Percentiles rank a stretch among this genome's conserved stretches.
Evolutionary conservation across 2,113 vertebrate species (phyloP).

Genomic region (Pteropus alecto): DNA sequence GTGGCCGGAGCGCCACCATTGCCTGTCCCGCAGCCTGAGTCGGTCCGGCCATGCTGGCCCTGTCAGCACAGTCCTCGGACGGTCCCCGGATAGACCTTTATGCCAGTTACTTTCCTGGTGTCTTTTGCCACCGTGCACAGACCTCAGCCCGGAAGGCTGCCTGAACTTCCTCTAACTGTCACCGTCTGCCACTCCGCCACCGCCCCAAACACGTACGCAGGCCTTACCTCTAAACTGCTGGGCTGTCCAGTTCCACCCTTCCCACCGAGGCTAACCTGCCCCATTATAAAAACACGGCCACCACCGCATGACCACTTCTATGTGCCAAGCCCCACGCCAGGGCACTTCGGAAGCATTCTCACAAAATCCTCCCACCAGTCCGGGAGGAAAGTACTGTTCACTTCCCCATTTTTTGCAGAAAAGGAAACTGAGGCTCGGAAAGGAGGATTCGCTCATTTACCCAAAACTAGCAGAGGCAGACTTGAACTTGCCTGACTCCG

Average conservation of each 20-base stretch:
- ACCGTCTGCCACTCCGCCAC: accelerated
- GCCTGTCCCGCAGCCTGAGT: neutral
- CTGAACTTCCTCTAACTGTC: neutral
- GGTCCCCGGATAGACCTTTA: neutral
- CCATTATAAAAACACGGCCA: neutral
- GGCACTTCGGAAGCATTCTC: no score
- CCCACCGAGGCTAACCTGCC: neutral
- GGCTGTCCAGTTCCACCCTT: neutral
- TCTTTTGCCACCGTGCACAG: neutral
- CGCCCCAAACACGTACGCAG: neutral
- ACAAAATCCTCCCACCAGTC: neutral
- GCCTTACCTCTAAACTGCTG: neutral
- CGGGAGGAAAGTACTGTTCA: neutral
- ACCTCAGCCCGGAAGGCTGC: neutral
- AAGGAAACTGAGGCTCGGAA: neutral
- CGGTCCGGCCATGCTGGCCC: accelerated
- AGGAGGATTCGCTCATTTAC: neutral
- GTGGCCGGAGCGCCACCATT: neutral
- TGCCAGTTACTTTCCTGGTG: neutral
- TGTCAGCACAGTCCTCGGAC: neutral
- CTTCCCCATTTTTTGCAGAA: neutral
- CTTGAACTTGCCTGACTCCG: neutral
- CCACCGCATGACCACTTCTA: neutral
- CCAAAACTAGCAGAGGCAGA: neutral
- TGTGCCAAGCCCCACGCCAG: neutral